These are phyloP conservation scores for Diploscapter pachys DNA, from an alignment of 1,140 invertebrate species.

Conservation along the genomic window DNA sequence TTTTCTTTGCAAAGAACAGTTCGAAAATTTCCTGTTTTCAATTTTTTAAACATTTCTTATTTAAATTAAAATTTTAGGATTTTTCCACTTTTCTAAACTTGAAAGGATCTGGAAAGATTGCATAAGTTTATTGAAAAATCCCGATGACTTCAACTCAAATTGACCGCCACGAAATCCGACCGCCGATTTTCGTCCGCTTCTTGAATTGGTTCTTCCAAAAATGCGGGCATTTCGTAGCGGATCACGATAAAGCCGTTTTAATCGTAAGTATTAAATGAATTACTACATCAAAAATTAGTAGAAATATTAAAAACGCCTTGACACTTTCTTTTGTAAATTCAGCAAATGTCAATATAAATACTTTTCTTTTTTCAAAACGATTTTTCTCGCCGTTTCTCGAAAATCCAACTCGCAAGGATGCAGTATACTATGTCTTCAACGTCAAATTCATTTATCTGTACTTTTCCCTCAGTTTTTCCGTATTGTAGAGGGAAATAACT, in stretches of 20 bases:
- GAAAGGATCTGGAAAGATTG: no score
- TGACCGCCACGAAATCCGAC: conserved; percentile 13
- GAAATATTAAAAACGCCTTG: no score
- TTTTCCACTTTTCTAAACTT: no score
- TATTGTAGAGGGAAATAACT: no score
- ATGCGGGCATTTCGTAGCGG: conserved; percentile 28
- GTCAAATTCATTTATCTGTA: background rate
- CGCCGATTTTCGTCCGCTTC: conserved; percentile 30
- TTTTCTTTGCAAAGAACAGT: no score
- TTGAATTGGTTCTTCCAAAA: conserved; percentile 24
- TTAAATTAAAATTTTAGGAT: no score
- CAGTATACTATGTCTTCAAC: conserved; percentile 3
- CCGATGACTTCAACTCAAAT: background rate
- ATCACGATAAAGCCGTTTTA: conserved; percentile 20
- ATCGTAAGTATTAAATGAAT: conserved; percentile 17
- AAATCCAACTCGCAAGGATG: conserved; percentile 11
- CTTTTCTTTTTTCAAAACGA: conserved; percentile 8
- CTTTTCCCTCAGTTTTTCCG: no score
- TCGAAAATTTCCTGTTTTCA: no score
- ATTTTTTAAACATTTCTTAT: no score
- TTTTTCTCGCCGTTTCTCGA: background rate
- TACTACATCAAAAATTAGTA: background rate
- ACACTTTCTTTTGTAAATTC: background rate
- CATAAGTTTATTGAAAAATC: background rate
- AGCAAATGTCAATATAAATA: conserved; percentile 4